Evolutionary conservation across 2,888 invertebrate species (phyloP).

Genomic region (Lamellibrachia columna): DNA sequence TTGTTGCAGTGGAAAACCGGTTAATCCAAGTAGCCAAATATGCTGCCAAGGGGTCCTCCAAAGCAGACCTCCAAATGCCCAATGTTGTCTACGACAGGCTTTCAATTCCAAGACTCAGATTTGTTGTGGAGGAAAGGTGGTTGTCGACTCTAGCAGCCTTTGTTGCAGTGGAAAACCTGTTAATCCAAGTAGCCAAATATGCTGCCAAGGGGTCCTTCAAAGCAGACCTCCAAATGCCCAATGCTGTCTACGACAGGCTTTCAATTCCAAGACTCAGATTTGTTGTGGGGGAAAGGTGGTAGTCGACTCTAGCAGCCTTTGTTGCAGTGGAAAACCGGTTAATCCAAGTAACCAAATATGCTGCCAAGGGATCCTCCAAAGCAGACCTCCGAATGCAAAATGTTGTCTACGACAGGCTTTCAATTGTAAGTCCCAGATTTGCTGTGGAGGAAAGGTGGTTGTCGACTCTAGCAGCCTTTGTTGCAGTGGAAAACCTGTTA

Average conservation of each 20-base stretch:
- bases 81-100: neutral
- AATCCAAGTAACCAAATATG: too few species aligned
- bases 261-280: neutral
- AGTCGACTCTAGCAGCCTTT: too few species aligned
- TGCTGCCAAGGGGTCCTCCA: neutral
- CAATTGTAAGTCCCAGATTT: too few species aligned
- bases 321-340: too few species aligned
- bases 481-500: too few species aligned
- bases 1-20: neutral
- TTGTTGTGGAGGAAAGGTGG: neutral
- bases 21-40: neutral
- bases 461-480: too few species aligned
- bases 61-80: neutral
- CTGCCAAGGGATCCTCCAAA: too few species aligned
- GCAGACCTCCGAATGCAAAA: too few species aligned
- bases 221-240: neutral
- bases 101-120: neutral
- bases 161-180: neutral
- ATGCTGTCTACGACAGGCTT: neutral
- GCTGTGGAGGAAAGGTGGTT: too few species aligned
- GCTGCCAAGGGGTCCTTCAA: neutral
- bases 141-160: neutral
- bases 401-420: too few species aligned
- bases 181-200: neutral
- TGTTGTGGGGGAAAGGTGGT: neutral